phyloP scores from a whole-genome alignment of 2,888 invertebrate genomes.

The Drosophila algonquin region DNA sequence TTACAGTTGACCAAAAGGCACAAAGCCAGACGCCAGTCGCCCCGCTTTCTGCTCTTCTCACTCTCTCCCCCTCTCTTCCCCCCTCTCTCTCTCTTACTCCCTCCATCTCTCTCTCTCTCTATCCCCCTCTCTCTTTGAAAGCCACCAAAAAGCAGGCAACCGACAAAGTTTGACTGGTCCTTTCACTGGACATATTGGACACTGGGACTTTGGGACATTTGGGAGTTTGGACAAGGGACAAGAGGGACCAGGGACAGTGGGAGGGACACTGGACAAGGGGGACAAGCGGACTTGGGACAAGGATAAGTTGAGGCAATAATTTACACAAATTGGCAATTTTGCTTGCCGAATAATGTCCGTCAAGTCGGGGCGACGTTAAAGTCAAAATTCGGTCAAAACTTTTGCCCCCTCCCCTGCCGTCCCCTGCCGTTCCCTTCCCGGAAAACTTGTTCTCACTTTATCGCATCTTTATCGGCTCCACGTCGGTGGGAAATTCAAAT shows the following conservation, averaged over 20 bases:
- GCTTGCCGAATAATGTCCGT: constrained; percentile 65
- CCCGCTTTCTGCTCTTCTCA: too few relatives aligned
- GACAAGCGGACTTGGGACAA: not conserved
- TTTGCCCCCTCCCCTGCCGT: constrained; percentile 35
- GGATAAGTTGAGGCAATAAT: constrained; percentile 73
- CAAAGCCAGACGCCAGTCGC: constrained; percentile 7
- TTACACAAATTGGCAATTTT: constrained; percentile 79
- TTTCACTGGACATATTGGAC: constrained; percentile 1
- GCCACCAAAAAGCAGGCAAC: constrained; percentile 9
- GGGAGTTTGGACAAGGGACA: not conserved
- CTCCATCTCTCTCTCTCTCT: too few relatives aligned
- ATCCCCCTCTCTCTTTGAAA: not conserved
- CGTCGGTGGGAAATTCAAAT: constrained; percentile 72
- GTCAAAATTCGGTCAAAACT: constrained; percentile 75
- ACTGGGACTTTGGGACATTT: not conserved
- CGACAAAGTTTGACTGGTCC: constrained; percentile 33
- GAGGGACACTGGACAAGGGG: not conserved
- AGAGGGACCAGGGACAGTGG: not conserved
- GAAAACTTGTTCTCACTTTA: constrained; percentile 76
- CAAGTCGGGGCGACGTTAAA: constrained; percentile 59
- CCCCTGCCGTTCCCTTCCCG: too few relatives aligned
- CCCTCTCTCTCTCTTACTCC: not conserved
- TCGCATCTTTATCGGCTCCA: constrained; percentile 78
- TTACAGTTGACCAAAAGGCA: constrained; percentile 51
- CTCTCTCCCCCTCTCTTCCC: too few relatives aligned